These are phyloP conservation scores for Parasteatoda tepidariorum DNA, from an alignment of 1,140 invertebrate genomes.

Conservation along the genomic window DNA sequence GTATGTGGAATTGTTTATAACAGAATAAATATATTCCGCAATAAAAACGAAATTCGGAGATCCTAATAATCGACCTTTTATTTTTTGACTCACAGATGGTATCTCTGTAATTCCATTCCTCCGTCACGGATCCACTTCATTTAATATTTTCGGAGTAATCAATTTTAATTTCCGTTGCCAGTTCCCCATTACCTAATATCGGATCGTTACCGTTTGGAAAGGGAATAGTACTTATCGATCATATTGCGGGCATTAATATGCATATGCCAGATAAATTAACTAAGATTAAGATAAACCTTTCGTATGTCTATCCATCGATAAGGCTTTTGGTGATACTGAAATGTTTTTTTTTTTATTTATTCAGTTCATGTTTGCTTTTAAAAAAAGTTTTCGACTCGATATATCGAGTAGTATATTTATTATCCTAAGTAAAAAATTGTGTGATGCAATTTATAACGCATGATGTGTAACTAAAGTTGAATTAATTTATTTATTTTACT, in stretches of 20 bases:
- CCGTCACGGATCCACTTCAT: not conserved
- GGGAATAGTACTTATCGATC: constrained; percentile 34
- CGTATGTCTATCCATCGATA: not conserved
- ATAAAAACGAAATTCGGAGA: too few species aligned
- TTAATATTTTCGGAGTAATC: constrained; percentile 53
- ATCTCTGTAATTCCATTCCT: not conserved
- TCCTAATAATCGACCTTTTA: not conserved
- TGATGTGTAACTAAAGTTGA: too few species aligned
- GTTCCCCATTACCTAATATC: not conserved
- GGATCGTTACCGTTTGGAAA: constrained; percentile 9
- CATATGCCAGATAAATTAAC: constrained; percentile 41
- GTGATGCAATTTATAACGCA: too few species aligned
- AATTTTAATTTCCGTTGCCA: constrained; percentile 50
- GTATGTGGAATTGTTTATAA: too few species aligned
- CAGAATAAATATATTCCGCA: too few species aligned
- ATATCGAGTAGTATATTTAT: too few species aligned
- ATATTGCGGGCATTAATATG: constrained; percentile 29
- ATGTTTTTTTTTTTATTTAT: not conserved
- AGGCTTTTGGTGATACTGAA: not conserved
- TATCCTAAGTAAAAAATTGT: too few species aligned
- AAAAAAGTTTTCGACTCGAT: too few species aligned
- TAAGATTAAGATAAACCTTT: constrained; percentile 18
- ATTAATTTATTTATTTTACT: too few species aligned
- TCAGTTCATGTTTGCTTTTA: too few species aligned
- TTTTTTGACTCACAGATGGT: constrained; percentile 11